These are phyloP conservation scores for Cettia cetti DNA, from an alignment of 2,113 vertebrate genomes.

Conservation along the genomic window DNA sequence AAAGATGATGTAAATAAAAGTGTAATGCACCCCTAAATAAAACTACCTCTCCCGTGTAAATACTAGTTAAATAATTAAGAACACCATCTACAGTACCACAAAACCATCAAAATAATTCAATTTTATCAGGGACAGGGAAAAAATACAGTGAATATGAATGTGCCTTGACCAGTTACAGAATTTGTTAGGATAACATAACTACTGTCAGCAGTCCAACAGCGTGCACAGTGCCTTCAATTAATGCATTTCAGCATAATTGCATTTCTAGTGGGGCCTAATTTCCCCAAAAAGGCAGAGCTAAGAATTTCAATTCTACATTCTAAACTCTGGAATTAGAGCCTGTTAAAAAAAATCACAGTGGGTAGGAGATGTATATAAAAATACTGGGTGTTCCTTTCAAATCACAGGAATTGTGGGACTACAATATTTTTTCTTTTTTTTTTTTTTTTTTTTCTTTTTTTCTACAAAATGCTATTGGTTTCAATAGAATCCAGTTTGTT, in stretches of 20 bases:
- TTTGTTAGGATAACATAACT: constrained; percentile 67
- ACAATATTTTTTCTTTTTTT: constrained; percentile 55
- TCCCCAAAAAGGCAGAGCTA: constrained; percentile 73
- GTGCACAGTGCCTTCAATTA: constrained; percentile 77
- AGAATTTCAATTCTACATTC: constrained; percentile 74
- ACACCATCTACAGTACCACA: constrained; percentile 94
- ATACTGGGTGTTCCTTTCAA: constrained; percentile 75
- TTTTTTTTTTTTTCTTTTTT: neutral
- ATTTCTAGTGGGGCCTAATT: constrained; percentile 64
- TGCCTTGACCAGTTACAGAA: constrained; percentile 77
- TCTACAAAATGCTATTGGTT: constrained; percentile 71
- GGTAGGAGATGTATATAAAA: constrained; percentile 88
- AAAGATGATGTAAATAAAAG: constrained; percentile 72
- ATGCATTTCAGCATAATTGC: constrained; percentile 73
- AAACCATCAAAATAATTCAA: constrained; percentile 79
- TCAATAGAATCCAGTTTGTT: constrained; percentile 70
- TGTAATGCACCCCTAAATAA: constrained; percentile 79
- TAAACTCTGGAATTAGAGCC: constrained; percentile 72
- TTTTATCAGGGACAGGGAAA: constrained; percentile 74
- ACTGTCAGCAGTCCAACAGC: constrained; percentile 76
- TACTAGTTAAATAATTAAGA: constrained; percentile 90
- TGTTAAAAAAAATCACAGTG: constrained; percentile 87
- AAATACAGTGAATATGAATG: constrained; percentile 91
- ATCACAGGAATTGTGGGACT: constrained; percentile 70
- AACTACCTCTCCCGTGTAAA: constrained; percentile 77